Evolutionary conservation across 2,797 vertebrate species (phyloP).

Genomic region (Mormyrops boulengeri): DNA sequence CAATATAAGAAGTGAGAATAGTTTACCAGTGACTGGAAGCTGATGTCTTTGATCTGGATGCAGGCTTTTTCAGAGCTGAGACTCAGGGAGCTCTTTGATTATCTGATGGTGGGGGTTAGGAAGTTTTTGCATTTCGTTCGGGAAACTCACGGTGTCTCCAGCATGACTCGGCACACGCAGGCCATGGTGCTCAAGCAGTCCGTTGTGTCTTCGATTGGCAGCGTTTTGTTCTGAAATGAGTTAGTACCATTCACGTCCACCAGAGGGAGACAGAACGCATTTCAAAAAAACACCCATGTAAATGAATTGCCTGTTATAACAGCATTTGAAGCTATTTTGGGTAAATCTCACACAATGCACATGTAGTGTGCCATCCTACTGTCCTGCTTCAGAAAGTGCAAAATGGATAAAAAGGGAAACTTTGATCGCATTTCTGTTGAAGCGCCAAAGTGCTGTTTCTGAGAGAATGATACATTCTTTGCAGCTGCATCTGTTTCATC

Average conservation of each 20-base stretch:
- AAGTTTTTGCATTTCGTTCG: not conserved
- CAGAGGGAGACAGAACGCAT: slow-evolving; percentile 37
- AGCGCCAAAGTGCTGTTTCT: not conserved
- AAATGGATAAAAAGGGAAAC: not conserved
- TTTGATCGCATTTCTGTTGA: not conserved
- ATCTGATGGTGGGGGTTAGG: not conserved
- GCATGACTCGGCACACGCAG: slow-evolving; percentile 84
- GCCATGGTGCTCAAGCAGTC: slow-evolving; percentile 91
- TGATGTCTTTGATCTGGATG: not conserved
- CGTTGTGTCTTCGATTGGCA: slow-evolving; percentile 86
- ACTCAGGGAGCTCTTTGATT: not conserved
- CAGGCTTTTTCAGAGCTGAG: not conserved
- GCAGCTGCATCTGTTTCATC: not conserved
- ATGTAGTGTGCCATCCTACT: not conserved
- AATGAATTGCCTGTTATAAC: not conserved
- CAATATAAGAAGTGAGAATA: not conserved
- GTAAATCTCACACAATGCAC: not conserved
- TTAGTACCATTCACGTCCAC: slow-evolving; percentile 30
- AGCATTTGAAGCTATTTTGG: not conserved
- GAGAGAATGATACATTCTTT: not conserved
- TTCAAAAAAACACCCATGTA: not conserved
- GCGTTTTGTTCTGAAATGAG: slow-evolving; percentile 74
- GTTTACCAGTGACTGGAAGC: not conserved
- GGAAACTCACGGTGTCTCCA: slow-evolving; percentile 84
- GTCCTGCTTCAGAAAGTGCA: not conserved